Conservation (phyloP, 1,140 invertebrate genomes). For the Ceratina calcarata region DNA sequence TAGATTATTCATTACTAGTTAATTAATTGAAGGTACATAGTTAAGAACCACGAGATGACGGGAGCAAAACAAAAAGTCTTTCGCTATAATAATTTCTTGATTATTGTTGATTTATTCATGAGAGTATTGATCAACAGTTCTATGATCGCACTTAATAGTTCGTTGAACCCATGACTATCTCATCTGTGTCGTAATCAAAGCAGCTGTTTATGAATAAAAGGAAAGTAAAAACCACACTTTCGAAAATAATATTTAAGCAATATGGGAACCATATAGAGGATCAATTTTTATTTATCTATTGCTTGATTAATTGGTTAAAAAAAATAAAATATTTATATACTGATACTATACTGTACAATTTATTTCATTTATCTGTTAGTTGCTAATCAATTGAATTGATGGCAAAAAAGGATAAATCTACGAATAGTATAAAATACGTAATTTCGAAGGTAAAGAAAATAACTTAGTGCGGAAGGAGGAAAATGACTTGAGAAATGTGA, state of each 20-base stretch:
- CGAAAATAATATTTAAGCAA: no score
- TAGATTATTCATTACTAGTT: no score
- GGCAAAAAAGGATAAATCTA: no score
- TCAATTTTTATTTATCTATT: background rate
- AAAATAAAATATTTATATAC: background rate
- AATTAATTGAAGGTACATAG: background rate
- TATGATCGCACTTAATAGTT: background rate
- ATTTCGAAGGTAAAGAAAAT: background rate
- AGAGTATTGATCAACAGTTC: background rate
- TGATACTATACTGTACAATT: no score
- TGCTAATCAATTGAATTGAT: no score
- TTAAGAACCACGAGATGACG: background rate
- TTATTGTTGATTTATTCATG: background rate
- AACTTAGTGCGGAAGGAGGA: background rate
- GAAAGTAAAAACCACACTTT: background rate
- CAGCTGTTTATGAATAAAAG: background rate
- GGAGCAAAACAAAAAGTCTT: background rate
- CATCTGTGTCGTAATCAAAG: background rate
- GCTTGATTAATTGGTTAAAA: background rate
- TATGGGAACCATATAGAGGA: background rate
- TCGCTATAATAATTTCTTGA: background rate
- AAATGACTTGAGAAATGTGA: background rate
- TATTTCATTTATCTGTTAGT: no score
- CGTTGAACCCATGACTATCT: background rate
- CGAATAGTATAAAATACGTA: no score